These are phyloP conservation scores for Thyatira batis DNA, from an alignment of 2,888 invertebrate genomes.

Conservation along the genomic window DNA sequence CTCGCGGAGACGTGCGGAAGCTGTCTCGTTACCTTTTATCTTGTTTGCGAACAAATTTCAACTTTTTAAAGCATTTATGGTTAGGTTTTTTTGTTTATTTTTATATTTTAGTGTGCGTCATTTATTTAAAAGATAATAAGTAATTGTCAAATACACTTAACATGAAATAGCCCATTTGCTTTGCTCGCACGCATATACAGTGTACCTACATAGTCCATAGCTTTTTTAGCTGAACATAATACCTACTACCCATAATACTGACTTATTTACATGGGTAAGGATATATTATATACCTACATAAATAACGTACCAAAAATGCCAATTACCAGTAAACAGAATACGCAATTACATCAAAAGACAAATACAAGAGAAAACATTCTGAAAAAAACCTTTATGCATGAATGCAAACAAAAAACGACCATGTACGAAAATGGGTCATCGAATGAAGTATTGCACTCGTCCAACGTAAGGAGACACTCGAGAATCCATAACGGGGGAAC, in stretches of 20 bases:
- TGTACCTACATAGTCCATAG: too few relatives aligned
- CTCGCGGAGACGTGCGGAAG: conserved; percentile 30
- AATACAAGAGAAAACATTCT: conserved; percentile 35
- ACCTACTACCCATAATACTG: too few relatives aligned
- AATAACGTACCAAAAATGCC: conserved; percentile 1
- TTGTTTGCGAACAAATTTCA: conserved; percentile 44
- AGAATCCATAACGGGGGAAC: conserved; percentile 24
- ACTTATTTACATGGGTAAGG: too few relatives aligned
- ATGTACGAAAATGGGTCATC: conserved; percentile 65
- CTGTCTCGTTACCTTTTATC: conserved; percentile 39
- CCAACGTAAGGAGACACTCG: conserved; percentile 41
- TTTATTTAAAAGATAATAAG: too few relatives aligned
- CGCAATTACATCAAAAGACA: conserved; percentile 53
- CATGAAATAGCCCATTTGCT: too few relatives aligned
- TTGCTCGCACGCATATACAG: too few relatives aligned
- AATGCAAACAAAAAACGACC: conserved; percentile 53
- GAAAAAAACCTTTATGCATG: conserved; percentile 48
- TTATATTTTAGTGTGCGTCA: not conserved
- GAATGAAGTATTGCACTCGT: conserved; percentile 48
- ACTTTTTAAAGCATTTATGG: conserved; percentile 41
- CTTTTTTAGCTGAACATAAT: too few relatives aligned
- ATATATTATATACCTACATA: not conserved
- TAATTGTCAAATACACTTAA: too few relatives aligned
- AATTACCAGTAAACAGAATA: conserved; percentile 31
- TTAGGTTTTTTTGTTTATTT: conserved; percentile 13